Conservation (phyloP, 1,140 invertebrate genomes). For the Drosophila tsacasi region DNA sequence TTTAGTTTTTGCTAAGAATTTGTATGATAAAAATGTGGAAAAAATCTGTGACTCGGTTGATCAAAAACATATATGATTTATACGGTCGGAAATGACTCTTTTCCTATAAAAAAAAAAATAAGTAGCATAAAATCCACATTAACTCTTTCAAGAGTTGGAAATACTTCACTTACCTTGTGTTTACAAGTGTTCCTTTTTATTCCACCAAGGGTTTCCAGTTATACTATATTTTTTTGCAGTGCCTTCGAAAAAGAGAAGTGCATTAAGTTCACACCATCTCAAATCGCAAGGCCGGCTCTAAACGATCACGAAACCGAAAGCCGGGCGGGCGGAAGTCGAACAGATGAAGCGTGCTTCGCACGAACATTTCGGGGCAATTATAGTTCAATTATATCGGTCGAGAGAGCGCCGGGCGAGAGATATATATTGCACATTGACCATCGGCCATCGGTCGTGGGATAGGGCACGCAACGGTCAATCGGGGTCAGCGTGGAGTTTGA, state of each 20-base stretch:
- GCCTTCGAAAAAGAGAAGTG: conserved; percentile 6
- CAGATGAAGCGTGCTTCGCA: conserved; percentile 67
- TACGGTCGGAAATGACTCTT: too few relatives aligned
- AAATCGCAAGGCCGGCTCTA: conserved; percentile 23
- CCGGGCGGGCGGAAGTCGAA: conserved; percentile 39
- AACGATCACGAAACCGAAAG: conserved; percentile 44
- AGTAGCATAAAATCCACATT: too few relatives aligned
- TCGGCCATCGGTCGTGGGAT: background rate
- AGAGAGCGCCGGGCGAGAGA: conserved; percentile 22
- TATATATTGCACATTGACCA: conserved; percentile 23
- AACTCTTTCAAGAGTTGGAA: background rate
- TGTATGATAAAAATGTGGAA: too few relatives aligned
- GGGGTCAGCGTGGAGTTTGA: conserved; percentile 40
- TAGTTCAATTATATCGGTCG: conserved; percentile 76
- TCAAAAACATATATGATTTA: too few relatives aligned
- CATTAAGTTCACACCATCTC: conserved; percentile 61
- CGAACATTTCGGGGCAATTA: conserved; percentile 67
- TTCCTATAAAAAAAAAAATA: too few relatives aligned
- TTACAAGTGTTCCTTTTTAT: background rate
- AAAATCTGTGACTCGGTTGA: too few relatives aligned
- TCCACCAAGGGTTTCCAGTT: background rate
- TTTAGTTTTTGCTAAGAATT: too few relatives aligned
- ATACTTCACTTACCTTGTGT: background rate
- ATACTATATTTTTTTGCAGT: conserved; percentile 3
- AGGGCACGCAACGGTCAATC: conserved; percentile 31